Conservation (phyloP, 2,113 vertebrate species). For the Neodontobutis hainanensis region DNA sequence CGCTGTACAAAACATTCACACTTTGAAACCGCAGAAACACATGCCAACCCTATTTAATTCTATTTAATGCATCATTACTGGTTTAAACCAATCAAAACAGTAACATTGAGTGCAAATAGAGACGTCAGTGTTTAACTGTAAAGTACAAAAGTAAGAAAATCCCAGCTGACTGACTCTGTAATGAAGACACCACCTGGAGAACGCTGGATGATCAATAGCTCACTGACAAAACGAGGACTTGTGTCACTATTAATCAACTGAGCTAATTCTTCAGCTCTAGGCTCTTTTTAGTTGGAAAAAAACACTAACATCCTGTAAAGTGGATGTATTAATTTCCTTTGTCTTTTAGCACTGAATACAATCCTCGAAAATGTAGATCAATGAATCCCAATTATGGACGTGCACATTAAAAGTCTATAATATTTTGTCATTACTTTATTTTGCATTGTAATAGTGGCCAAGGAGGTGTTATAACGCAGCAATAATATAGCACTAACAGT, state of each 20-base stretch:
- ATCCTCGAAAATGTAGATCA: too few species aligned
- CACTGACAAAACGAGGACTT: not conserved
- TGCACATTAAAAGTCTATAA: too few species aligned
- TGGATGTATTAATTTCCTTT: too few species aligned
- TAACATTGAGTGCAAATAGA: conserved; percentile 45
- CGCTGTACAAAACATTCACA: conserved; percentile 11
- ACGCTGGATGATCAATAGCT: conserved; percentile 12
- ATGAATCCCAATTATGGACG: too few species aligned
- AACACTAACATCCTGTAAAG: conserved; percentile 6
- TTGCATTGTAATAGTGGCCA: too few species aligned
- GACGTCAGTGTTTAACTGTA: conserved; percentile 32
- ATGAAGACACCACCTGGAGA: conserved; percentile 15
- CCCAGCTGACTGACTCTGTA: conserved; percentile 19
- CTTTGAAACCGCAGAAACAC: conserved; percentile 34
- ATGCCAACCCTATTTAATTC: too few species aligned
- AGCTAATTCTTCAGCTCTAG: conserved; percentile 5
- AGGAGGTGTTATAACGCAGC: too few species aligned
- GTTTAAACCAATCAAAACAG: conserved; percentile 41
- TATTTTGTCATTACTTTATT: too few species aligned
- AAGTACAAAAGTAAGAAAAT: conserved; percentile 5
- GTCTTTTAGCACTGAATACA: too few species aligned
- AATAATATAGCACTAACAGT: too few species aligned
- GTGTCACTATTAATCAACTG: conserved; percentile 12
- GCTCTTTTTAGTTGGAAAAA: conserved; percentile 4
- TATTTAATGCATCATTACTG: conserved; percentile 36